Evolutionary conservation across 1,140 invertebrate genomes (phyloP).

Genomic region (Thrips palmi): DNA sequence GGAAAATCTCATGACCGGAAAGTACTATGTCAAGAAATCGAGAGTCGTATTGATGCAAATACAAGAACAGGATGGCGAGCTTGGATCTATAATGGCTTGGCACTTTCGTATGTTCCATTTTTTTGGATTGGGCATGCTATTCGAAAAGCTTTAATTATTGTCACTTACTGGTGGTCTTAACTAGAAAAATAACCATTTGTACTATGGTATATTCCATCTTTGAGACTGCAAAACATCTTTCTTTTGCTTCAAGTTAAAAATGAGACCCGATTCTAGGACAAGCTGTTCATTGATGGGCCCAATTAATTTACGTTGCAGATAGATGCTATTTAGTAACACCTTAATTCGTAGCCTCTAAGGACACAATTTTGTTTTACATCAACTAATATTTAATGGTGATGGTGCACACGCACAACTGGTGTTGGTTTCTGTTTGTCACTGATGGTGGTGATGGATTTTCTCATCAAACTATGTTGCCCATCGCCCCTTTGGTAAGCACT

Average conservation of each 20-base stretch:
- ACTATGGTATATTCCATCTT: too few species aligned
- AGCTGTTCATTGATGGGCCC: not conserved
- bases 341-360: not conserved
- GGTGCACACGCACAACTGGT: slow-evolving; percentile 2
- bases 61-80: slow-evolving; percentile 56
- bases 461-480: not conserved
- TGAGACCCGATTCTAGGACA: not conserved
- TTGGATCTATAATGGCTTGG: slow-evolving; percentile 69
- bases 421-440: slow-evolving; percentile 8
- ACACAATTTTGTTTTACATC: not conserved
- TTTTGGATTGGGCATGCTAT: slow-evolving; percentile 1
- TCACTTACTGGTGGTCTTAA: not conserved
- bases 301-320: slow-evolving; percentile 1
- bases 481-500: slow-evolving; percentile 5
- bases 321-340: not conserved
- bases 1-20: slow-evolving; percentile 72
- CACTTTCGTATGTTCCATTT: slow-evolving; percentile 55
- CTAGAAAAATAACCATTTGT: not conserved
- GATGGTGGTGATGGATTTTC: slow-evolving; percentile 2
- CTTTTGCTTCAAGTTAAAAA: not conserved
- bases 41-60: slow-evolving; percentile 54
- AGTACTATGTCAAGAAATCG: slow-evolving; percentile 58
- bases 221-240: too few species aligned
- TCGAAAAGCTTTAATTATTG: too few species aligned
- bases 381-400: slow-evolving; percentile 1